These are phyloP conservation scores for Xestia rhomboidea DNA, from an alignment of 2,888 invertebrate genomes.

Conservation along the genomic window DNA sequence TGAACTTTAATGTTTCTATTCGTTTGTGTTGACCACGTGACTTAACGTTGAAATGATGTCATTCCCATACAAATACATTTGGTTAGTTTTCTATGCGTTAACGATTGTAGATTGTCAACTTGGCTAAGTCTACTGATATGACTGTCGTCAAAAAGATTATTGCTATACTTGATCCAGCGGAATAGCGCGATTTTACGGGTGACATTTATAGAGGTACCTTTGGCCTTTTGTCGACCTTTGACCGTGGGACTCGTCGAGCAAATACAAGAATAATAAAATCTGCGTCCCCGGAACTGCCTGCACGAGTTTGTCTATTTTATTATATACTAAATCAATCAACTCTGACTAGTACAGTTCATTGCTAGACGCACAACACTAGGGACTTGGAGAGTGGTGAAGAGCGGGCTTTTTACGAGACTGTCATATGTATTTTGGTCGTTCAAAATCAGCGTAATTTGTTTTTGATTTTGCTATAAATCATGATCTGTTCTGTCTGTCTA, in stretches of 20 bases:
- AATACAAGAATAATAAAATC: not conserved
- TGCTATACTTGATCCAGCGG: not conserved
- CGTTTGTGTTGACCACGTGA: no score
- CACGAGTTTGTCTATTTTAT: not conserved
- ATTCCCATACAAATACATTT: no score
- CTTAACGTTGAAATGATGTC: no score
- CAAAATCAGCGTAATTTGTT: not conserved
- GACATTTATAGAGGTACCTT: not conserved
- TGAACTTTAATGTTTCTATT: no score
- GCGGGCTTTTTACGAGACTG: not conserved
- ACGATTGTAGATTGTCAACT: no score
- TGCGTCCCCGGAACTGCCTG: no score
- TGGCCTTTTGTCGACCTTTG: slow-evolving; percentile 1
- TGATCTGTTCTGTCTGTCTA: no score
- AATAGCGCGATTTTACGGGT: not conserved
- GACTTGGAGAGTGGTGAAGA: no score
- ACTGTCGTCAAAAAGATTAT: not conserved
- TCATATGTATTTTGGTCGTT: not conserved
- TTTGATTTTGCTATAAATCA: not conserved
- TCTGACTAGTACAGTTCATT: not conserved
- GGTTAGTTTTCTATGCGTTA: no score
- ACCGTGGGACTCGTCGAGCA: not conserved
- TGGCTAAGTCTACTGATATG: not conserved
- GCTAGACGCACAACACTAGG: not conserved
- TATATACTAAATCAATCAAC: not conserved